Evolutionary conservation across 2,888 invertebrate genomes (phyloP), one percentile per base, ranked within the genome.

Genomic region (Biston betularia): DNA sequence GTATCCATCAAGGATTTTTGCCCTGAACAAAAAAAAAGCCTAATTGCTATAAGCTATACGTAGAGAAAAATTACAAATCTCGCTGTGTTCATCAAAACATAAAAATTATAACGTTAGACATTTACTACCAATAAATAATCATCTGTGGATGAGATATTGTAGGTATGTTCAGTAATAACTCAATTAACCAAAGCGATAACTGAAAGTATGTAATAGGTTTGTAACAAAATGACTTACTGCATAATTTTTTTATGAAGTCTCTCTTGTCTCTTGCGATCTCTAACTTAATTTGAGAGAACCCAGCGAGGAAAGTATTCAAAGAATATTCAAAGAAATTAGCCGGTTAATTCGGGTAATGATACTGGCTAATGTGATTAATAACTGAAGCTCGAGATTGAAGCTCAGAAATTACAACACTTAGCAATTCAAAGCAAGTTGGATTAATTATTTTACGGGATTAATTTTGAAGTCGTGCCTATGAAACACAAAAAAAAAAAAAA

Each of bases 241-340:
- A 12, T 8, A 15, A 6, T 44, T 40, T 34, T 8, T 48, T 14
- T 72, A 70, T 63, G 66, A 68, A 60, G 67, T 71, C 24, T 14
- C 42, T 34, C 33, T 72, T 82, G 79, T 81, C 80, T 82, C 71
- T 69, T 68, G 72, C 82, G 79, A 87, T 89, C 86, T 81, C 81
- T 83, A 84, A 86, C 83, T 85, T 88, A 90, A 90, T 91, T 90
- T 88, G 82, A 79, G 75, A 78, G 76, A 71, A 79, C 78, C 80
- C 70, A 79, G 79, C 77, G 79, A 76, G 85, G 85, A 89, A 89
- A 88, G 84, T 87, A 85, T 88, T 87, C 79, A 80, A 83, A 84
- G 85, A 87, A 89, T 87, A 85, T 88, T 87, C 79, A 80, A 83
- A 84, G 85, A 87, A 89, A 89, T 90, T 86, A 87, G 83, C 81